Conservation (phyloP, 1,140 invertebrate genomes). For the Dinothrombium tinctorium region DNA sequence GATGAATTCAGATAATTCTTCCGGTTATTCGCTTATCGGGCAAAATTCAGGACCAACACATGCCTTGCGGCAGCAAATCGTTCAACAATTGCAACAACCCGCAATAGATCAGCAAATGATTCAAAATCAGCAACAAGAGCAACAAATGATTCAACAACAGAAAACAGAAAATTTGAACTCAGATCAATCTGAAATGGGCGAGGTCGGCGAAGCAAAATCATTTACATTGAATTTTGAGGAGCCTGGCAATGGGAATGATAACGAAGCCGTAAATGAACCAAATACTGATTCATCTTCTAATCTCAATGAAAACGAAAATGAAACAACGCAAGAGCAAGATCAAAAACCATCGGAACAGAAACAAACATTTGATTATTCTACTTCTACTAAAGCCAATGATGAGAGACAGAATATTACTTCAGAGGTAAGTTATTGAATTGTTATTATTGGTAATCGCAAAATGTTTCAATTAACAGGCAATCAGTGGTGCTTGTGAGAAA, state of each 20-base stretch:
- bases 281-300: not conserved
- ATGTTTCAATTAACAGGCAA: too few relatives aligned
- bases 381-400: too few relatives aligned
- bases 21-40: too few relatives aligned
- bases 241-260: slow-evolving; percentile 9
- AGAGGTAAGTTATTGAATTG: too few relatives aligned
- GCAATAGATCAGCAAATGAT: slow-evolving; percentile 8
- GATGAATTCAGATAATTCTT: too few relatives aligned
- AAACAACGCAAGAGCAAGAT: too few relatives aligned
- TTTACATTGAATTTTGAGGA: slow-evolving; percentile 9
- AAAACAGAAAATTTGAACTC: slow-evolving; percentile 17
- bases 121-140: slow-evolving; percentile 8
- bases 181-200: not conserved
- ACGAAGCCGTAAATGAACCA: slow-evolving; percentile 7
- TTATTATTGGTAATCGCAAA: too few relatives aligned
- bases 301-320: not conserved
- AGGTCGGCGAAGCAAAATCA: slow-evolving; percentile 10
- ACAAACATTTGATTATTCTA: too few relatives aligned
- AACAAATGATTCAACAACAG: slow-evolving; percentile 19
- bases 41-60: too few relatives aligned
- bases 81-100: slow-evolving; percentile 4
- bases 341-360: too few relatives aligned
- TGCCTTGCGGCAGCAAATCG: slow-evolving; percentile 1
- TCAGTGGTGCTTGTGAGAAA: too few relatives aligned
- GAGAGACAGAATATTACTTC: too few relatives aligned